Evolutionary conservation across 1,140 invertebrate species (phyloP).

Genomic region (Drosophila quadrilineata): DNA sequence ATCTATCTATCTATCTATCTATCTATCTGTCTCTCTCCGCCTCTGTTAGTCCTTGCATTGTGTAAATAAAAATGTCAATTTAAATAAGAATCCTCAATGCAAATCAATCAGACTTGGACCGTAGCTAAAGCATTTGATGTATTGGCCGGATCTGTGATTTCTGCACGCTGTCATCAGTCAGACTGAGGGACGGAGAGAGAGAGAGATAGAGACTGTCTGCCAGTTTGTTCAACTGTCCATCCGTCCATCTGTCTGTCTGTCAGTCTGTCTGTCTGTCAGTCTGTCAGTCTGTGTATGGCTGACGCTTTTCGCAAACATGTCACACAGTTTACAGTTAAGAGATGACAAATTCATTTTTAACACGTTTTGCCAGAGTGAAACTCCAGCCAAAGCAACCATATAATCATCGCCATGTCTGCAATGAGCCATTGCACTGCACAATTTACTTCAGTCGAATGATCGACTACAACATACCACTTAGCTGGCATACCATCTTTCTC

Average conservation of each 20-base stretch:
- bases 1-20: not conserved
- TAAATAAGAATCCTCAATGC: constrained; percentile 62
- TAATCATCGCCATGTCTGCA: constrained; percentile 50
- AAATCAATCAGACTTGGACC: constrained; percentile 75
- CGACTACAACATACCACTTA: not conserved
- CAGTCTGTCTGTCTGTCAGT: not conserved
- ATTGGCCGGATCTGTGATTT: constrained; percentile 56
- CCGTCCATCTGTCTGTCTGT: no score
- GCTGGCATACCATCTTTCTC: no score
- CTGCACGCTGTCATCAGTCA: constrained; percentile 20
- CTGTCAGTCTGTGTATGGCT: constrained; percentile 7
- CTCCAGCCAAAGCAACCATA: constrained; percentile 36
- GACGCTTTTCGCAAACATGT: constrained; percentile 71
- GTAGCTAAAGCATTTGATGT: constrained; percentile 60
- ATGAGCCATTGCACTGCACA: constrained; percentile 67
- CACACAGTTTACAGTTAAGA: constrained; percentile 68
- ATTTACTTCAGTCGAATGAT: constrained; percentile 21
- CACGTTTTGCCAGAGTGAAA: constrained; percentile 63
- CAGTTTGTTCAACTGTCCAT: no score
- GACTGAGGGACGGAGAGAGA: no score
- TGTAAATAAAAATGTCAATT: constrained; percentile 62
- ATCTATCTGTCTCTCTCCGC: not conserved
- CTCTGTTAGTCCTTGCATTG: not conserved
- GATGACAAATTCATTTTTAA: constrained; percentile 81
- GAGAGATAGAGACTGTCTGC: no score